Evolutionary conservation across 2,113 vertebrate genomes (phyloP), one percentile per base, ranked within the genome.

Genomic region (Narcine bancroftii): DNA sequence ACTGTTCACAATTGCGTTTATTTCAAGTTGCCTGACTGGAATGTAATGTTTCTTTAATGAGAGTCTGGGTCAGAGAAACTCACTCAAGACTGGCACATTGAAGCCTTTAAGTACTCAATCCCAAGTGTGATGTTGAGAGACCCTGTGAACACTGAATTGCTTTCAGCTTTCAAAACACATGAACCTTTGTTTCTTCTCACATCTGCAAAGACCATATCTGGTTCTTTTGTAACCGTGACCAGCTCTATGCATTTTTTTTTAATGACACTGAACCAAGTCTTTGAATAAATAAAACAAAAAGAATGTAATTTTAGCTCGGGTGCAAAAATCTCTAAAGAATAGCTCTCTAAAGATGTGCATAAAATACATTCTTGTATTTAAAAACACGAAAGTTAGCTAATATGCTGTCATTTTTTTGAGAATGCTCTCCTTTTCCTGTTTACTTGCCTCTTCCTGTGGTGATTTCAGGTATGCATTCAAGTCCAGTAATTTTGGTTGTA

Each of bases 381-480:
- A 69, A 69, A 36, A 65, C 66, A 11, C 24, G 21, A 45, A 71
- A 91, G 71, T 69, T 39, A 47, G 89, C 71, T 71, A 91, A 71
- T 69, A 69, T 45, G 10, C 47, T n/a, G 53, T n/a, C 6, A 56
- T 85, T 56, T 85, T 56, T 85, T 26, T 91, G 63, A 69, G 63
- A 66, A 91, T 71, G 63, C 89, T 91, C 71, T 91, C 21, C 65
- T 91, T 69, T 69, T 91, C 89, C 89, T 91, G 89, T 91, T 91
- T 91, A 91, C 89, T 91, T 71, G 65, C 19, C 3, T 91, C 89
- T 91, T 91, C 89, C 89, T 91, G 89, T 91, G 89, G 69, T 91
- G 89, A 91, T 91, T 69, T 91, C 89, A 91, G 89, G 89, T 91
- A 91, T 91, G 89, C 47, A 69, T 91, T 91, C 89, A 69, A 47